A percentile compares a stretch with the other conserved stretches of the same genome.
phyloP scores from a whole-genome alignment of 2,888 invertebrate genomes.

The Pseudeuparius sepicola region DNA sequence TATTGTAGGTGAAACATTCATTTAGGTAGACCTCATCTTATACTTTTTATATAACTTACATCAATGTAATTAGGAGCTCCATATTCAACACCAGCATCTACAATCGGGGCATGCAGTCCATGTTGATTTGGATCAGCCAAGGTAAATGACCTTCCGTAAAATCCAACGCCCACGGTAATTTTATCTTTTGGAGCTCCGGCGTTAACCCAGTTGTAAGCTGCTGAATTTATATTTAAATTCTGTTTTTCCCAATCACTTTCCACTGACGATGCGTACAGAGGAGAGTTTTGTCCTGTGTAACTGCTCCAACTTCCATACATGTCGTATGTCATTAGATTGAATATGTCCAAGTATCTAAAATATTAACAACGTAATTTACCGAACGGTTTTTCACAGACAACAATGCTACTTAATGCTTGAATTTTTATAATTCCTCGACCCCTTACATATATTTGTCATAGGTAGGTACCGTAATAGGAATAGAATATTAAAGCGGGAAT shows the following conservation, averaged over 20 bases:
- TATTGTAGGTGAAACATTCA: too few relatives aligned
- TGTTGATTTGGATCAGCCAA: conserved; percentile 11
- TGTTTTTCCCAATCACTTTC: conserved; percentile 15
- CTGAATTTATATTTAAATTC: conserved; percentile 10
- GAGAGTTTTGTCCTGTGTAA: conserved; percentile 55
- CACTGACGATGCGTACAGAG: conserved; percentile 44
- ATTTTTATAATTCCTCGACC: too few relatives aligned
- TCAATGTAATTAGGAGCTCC: too few relatives aligned
- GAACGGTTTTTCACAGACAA: too few relatives aligned
- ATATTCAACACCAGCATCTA: too few relatives aligned
- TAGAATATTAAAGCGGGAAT: too few relatives aligned
- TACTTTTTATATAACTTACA: too few relatives aligned
- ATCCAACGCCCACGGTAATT: conserved; percentile 12
- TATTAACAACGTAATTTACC: too few relatives aligned
- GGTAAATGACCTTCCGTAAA: conserved; percentile 15
- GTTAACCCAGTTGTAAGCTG: conserved; percentile 15
- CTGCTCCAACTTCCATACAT: conserved; percentile 54
- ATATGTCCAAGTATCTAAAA: conserved; percentile 23
- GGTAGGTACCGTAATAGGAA: too few relatives aligned
- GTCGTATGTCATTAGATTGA: conserved; percentile 67
- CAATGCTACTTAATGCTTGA: too few relatives aligned
- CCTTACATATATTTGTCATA: too few relatives aligned
- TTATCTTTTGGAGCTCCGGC: conserved; percentile 15
- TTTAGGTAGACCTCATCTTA: too few relatives aligned
- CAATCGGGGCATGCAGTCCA: conserved; percentile 15